Base-by-base conservation (phyloP, 2,888 invertebrate genomes). In the Ectropis crepuscularia region DNA sequence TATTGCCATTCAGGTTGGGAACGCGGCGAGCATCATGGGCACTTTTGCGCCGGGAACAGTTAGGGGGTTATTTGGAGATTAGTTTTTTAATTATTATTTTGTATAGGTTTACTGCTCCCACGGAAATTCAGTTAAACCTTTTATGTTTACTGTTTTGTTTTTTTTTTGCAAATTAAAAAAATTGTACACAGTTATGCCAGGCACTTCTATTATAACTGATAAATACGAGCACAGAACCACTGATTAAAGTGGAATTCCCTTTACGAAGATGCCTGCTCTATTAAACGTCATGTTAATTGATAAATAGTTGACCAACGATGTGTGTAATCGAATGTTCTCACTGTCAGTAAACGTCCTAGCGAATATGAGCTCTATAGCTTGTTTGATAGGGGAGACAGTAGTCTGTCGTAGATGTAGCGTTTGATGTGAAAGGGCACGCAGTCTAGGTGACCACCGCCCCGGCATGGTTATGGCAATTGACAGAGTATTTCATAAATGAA, bases 281-380 rank as follows among this genome's bases (percentile, higher is more conserved):
- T 89, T 87, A 90, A 87, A 90, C 88, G 83, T 80, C 80, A 75
- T 72, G 82, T 85, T 91, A 92, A 92, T 90, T 90, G 89, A 87
- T 86, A 89, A 91, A 91, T 91, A 89, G 91, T 90, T 90, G 91
- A 89, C 89, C 88, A 77, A 50, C 81, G 82, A 81, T 69, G 89
- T 87, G 90, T 86, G 78, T 88, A 90, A 92, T 92, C 87, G 87
- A 91, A 90, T 90, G 88, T 88, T 89, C 88, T 85, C 86, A 88
- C 88, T 85, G 74, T 69, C 66, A 62, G n/a, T 9, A 5, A n/a
- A 36, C 43, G 16, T 7, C 8, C 43, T 8, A 11, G 11, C 10
- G 6, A 72, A 74, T 68, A 60, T 59, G 53, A 16, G 67, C 67
- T 47, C 53, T 74, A 68, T 61, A 5, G 0, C 6, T 0, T 0